Conservation (phyloP, 92 coral and sea anemone species). For the Heteractis magnifica region DNA sequence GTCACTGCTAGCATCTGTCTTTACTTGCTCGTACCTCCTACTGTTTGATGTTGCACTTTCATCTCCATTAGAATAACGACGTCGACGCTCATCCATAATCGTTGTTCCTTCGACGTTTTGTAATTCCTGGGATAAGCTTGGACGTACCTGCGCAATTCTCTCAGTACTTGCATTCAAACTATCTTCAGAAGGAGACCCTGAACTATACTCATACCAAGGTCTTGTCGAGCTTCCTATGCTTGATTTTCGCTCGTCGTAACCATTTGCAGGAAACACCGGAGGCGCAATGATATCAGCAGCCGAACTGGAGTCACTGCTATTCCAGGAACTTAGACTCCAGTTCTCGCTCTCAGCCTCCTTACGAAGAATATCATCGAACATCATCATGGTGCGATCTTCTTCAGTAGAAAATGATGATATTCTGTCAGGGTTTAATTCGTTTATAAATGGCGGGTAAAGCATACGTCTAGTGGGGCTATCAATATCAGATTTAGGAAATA, state of each 20-base stretch:
- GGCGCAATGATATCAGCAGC: slow-evolving; percentile 61
- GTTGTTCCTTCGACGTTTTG: not conserved
- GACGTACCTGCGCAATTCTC: slow-evolving; percentile 12
- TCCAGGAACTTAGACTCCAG: slow-evolving; percentile 98
- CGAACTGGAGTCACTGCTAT: slow-evolving; percentile 79
- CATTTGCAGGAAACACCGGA: slow-evolving; percentile 39
- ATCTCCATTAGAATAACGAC: slow-evolving; percentile 22
- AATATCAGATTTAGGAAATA: slow-evolving; percentile 7
- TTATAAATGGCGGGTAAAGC: slow-evolving; percentile 15
- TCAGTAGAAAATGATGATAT: slow-evolving; percentile 43
- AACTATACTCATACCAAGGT: slow-evolving; percentile 73
- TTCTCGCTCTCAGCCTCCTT: slow-evolving; percentile 92
- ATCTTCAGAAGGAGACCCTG: slow-evolving; percentile 75
- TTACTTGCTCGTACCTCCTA: not conserved
- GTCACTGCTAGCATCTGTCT: not conserved
- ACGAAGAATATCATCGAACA: slow-evolving; percentile 85
- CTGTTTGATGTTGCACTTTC: not conserved
- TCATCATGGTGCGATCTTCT: slow-evolving; percentile 77
- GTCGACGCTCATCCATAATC: not conserved
- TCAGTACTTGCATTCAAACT: slow-evolving; percentile 47
- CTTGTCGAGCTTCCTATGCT: slow-evolving; percentile 26
- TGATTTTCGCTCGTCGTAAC: slow-evolving; percentile 22
- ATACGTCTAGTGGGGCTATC: slow-evolving; percentile 25
- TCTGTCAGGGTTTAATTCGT: slow-evolving; percentile 23
- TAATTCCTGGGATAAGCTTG: slow-evolving; percentile 21